Conservation (phyloP, 2,797 vertebrate species). For the Kryptopterus vitreolus region DNA sequence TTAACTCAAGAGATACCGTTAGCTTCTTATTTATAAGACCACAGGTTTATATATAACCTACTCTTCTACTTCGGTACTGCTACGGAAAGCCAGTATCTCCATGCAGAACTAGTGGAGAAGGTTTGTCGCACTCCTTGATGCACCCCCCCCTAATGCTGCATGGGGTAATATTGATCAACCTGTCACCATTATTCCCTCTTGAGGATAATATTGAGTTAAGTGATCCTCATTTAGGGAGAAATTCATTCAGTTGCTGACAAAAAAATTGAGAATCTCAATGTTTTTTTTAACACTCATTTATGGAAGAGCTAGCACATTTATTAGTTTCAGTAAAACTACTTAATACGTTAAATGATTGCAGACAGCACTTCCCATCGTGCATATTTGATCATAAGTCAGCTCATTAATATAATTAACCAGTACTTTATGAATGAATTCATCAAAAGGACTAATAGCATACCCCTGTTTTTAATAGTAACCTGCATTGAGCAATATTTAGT, state of each 20-base stretch:
- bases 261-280: no score
- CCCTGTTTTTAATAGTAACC: background rate
- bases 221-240: no score
- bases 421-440: background rate
- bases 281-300: no score
- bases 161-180: background rate
- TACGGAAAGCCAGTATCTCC: background rate
- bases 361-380: background rate
- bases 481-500: background rate
- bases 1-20: background rate
- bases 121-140: background rate
- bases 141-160: background rate
- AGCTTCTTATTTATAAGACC: constrained; percentile 4
- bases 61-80: background rate
- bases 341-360: background rate
- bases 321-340: background rate
- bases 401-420: background rate
- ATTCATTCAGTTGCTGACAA: no score
- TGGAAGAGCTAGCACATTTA: background rate
- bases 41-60: background rate
- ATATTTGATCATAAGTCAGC: background rate
- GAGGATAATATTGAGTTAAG: background rate
- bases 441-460: background rate
- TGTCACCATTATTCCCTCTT: background rate
- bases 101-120: background rate